Evolutionary conservation across 2,888 invertebrate species (phyloP), one percentile per base, ranked within the genome.

Genomic region (Alsophila aescularia): DNA sequence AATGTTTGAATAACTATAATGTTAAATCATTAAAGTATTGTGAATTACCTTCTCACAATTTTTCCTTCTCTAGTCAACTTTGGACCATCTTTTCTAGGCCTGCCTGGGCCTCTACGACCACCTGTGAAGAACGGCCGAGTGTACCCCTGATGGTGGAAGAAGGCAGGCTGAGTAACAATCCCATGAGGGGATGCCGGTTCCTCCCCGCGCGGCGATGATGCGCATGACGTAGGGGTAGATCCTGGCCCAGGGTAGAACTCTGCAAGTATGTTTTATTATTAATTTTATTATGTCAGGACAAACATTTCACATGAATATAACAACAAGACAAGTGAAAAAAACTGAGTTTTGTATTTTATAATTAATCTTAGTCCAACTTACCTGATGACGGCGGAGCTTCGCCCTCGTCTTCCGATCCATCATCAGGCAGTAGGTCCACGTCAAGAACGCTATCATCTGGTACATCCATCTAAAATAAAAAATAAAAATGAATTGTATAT

Each of bases 81-180:
- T 69, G 93, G 92, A 55, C 95, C 94, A 82, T 96, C 96, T 74
- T 96, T 96, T 60, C 96, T 93, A 9, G 96, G 96, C 70, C 96
- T 92, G 10, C 96, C 96, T 13, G 96, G 95, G 42, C 96, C 96
- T 62, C 96, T 93, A 64, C 95, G 93, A 47, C 94, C 93, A 51
- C 93, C 85, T 8, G 88, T 86, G 60, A 92, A 91, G 69, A 90
- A 92, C 37, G 92, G 90, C 21, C 92, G 71, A 9, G 87, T 78
- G 58, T 90, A 91, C 1, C 83, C 80, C 66, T 88, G 90, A 52
- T 90, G 90, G 58, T 90, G 90, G 62, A 90, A 91, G 69, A 89
- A 91, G 0, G 84, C 70, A 12, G 88, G 86, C 58, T 87, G 90
- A 2, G 83, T 70, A 9, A 85, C 67, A 8, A 64, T 77, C 1